A percentile compares a stretch with the other conserved stretches of the same genome.
These are phyloP conservation scores for Astropecten irregularis DNA, from an alignment of 53 echinoderm and acorn worm genomes.

Conservation along the genomic window DNA sequence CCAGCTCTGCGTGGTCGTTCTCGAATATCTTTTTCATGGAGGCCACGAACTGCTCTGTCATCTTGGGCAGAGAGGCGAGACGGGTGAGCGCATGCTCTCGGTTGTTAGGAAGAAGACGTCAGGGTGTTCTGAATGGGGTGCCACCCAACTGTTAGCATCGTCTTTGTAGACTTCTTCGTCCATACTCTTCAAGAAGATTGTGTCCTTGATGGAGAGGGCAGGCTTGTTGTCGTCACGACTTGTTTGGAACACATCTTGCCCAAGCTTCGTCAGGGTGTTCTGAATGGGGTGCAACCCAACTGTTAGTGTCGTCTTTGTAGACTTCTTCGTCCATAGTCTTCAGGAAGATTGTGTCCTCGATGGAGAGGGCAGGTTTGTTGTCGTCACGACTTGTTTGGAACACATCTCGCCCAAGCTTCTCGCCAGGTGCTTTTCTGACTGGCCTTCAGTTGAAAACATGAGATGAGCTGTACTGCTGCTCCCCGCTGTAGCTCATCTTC, in stretches of 20 bases:
- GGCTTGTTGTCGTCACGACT: constrained; percentile 29
- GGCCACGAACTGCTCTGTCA: constrained; percentile 6
- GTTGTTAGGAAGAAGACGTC: constrained; percentile 36
- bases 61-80: neutral
- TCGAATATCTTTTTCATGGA: neutral
- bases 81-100: constrained; percentile 15
- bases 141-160: constrained; percentile 44
- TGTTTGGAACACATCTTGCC: neutral
- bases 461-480: neutral
- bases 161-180: constrained; percentile 16
- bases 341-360: constrained; percentile 4
- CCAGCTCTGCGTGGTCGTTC: neutral
- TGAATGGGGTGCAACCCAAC: constrained; percentile 16
- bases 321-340: constrained; percentile 13
- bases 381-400: neutral
- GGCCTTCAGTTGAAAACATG: neutral
- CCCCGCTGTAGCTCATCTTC: neutral
- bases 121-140: constrained; percentile 5
- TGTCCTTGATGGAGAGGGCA: constrained; percentile 15
- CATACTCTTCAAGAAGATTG: constrained; percentile 28
- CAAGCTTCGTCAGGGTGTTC: neutral
- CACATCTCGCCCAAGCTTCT: neutral
- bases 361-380: constrained; percentile 9
- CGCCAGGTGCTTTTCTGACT: neutral
- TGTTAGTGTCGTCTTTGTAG: neutral